Conservation (phyloP, 2,113 vertebrate species). For the Ammospiza nelsoni region DNA sequence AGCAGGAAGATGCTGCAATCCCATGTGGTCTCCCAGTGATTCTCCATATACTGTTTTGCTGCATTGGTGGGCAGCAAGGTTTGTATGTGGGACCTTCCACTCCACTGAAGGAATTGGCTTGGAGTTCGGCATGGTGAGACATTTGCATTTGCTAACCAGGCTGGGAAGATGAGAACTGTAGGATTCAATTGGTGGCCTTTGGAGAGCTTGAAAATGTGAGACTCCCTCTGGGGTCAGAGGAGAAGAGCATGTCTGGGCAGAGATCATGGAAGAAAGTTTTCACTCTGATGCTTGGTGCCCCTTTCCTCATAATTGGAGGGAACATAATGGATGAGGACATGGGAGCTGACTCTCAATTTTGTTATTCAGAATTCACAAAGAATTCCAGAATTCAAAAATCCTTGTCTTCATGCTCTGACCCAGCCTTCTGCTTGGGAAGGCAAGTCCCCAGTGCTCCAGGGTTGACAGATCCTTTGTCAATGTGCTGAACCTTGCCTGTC, state of each 20-base stretch:
- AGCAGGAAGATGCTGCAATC: background rate
- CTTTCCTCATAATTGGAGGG: background rate
- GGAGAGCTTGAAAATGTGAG: accelerated
- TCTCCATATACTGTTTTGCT: background rate
- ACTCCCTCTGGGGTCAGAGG: background rate
- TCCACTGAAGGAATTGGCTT: background rate
- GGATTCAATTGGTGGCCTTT: background rate
- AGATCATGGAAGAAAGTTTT: background rate
- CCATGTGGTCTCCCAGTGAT: background rate
- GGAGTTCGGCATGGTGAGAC: background rate
- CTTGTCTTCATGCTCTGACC: background rate
- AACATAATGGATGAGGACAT: accelerated
- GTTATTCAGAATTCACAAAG: background rate
- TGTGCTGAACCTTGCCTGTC: background rate
- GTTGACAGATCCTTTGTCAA: background rate
- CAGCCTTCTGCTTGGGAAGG: background rate
- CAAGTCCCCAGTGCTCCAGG: background rate
- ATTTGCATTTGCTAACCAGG: background rate
- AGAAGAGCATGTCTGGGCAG: background rate
- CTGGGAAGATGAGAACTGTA: background rate
- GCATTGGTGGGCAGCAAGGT: background rate
- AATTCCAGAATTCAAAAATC: background rate
- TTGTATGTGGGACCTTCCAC: background rate
- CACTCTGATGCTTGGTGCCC: background rate
- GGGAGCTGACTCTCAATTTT: background rate